Base-by-base conservation (phyloP, 2,797 vertebrate species). In the Pampus argenteus region DNA sequence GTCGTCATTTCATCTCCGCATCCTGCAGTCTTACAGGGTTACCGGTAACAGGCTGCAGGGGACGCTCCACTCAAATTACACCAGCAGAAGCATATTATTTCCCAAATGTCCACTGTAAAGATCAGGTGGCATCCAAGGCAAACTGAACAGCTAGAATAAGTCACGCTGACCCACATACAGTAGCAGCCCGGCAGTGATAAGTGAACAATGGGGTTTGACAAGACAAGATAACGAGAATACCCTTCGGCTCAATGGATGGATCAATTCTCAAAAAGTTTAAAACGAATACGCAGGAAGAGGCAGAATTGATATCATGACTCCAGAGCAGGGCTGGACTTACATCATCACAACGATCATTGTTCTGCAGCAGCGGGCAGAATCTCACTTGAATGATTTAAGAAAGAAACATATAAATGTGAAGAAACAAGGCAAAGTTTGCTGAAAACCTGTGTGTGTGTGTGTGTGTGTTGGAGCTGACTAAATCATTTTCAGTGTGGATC, bases 1-100 rank as follows among this genome's bases (percentile, higher is more conserved):
- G 68, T 63, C 49, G 56, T 81, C 74, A 82, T 80, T 83, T 83
- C 70, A 76, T 82, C 73, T 71, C 67, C 40, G 51, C 67, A 57
- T 86, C 84, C 76, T 84, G 70, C 69, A 36, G 85, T 71, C 82
- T 81, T 88, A 86, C 81, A 84, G 81, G 83, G 84, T 88, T 92
- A 86, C 89, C 63, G 62, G 67, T 78, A 66, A 83, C 65, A 54
- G 59, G 74, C 83, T 79, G 61, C 61, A 66, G 55, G 66, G 79
- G 48, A 71, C 17, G 6, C 67, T 63, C 42, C 6, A 8, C 86
- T 91, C 85, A 69, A 56, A 82, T 91, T 88, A 88, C 90, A 81
- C 71, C 51, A 38, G 25, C 69, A 73, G 66, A 81, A 78, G 81
- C 76, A 85, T 76, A 83, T 87, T 83, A 84, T 86, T 86, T 84